Evolutionary conservation across 2,888 invertebrate genomes (phyloP).

Genomic region (Drosophila meridiana): DNA sequence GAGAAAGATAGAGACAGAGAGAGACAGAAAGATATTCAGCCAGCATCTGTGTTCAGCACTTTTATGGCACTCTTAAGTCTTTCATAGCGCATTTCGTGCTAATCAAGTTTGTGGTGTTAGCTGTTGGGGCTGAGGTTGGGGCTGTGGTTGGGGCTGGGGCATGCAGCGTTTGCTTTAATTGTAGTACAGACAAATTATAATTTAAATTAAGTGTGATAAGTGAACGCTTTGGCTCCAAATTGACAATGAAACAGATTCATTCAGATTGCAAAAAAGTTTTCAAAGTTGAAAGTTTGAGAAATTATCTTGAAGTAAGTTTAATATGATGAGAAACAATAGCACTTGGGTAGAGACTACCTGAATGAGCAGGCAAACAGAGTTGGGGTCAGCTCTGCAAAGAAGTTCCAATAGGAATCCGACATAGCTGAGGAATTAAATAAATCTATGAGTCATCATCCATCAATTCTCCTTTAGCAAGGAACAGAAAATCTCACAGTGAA

Average conservation of each 20-base stretch:
- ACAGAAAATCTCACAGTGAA: not conserved
- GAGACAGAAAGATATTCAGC: not conserved
- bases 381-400: not conserved
- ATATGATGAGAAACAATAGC: not conserved
- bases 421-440: not conserved
- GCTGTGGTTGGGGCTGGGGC: not conserved
- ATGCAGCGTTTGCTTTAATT: conserved; percentile 30
- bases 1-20: not conserved
- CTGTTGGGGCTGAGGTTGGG: conserved; percentile 1
- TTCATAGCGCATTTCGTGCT: conserved; percentile 54
- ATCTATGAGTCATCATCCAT: not conserved
- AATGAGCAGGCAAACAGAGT: not conserved
- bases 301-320: not conserved
- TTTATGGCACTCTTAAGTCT: conserved; percentile 62
- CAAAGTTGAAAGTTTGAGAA: not conserved
- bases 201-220: conserved; percentile 56
- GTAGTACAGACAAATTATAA: conserved; percentile 53
- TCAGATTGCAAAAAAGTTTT: not conserved
- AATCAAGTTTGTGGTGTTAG: conserved; percentile 31
- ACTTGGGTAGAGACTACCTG: not conserved
- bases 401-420: not conserved
- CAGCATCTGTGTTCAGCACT: conserved; percentile 25
- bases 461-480: not conserved
- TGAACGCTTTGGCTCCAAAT: conserved; percentile 35
- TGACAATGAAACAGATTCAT: conserved; percentile 56